phyloP scores from a whole-genome alignment of 2,888 invertebrate genomes.

The Fragum fragum region DNA sequence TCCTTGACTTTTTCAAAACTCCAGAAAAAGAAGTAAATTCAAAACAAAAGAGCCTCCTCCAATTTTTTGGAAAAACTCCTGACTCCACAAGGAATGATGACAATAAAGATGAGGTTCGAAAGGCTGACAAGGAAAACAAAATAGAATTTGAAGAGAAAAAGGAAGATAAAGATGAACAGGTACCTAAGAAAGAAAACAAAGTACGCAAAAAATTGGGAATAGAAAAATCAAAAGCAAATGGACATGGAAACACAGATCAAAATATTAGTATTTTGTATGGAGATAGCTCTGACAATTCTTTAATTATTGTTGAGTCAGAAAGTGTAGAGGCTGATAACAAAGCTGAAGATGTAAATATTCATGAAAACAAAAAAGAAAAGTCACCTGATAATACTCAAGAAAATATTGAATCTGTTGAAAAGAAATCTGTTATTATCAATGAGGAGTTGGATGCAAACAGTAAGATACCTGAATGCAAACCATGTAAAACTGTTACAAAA shows the following conservation, averaged over 20 bases:
- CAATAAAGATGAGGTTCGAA: not conserved
- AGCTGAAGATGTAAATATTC: not conserved
- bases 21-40: constrained; percentile 61
- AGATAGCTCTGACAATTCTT: constrained; percentile 19
- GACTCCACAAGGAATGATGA: not conserved
- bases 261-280: not conserved
- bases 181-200: not conserved
- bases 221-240: not conserved
- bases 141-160: constrained; percentile 47
- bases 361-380: not conserved
- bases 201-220: not conserved
- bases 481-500: not conserved
- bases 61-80: constrained; percentile 56
- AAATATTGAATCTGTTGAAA: not conserved
- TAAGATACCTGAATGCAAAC: not conserved
- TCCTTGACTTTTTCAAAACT: constrained; percentile 72
- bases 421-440: not conserved
- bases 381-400: not conserved
- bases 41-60: constrained; percentile 67
- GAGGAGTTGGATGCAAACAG: not conserved
- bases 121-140: constrained; percentile 13
- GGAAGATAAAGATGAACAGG: not conserved
- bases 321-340: not conserved
- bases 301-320: not conserved
- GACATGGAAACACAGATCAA: not conserved